Base-by-base conservation (phyloP, 2,888 invertebrate genomes). In the Ryuthela nishihirai region DNA sequence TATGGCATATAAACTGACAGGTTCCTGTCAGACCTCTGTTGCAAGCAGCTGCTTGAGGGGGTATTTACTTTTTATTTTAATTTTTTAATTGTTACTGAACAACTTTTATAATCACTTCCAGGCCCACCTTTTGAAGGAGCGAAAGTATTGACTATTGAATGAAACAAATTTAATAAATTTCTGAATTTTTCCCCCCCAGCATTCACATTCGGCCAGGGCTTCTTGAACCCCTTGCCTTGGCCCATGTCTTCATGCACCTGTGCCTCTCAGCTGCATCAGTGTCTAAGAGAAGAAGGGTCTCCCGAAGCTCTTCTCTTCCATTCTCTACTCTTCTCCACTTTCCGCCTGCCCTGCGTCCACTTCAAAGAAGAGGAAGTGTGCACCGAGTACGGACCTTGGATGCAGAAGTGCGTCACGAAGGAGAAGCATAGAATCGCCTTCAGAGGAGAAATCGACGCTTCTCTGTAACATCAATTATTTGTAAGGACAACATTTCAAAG, bases 171-270 rank as follows among this genome's bases (percentile, higher is more conserved):
- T n/a, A n/a, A n/a, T n/a, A n/a, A n/a, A n/a, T n/a, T 5, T 17
- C 18, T 12, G 4, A 9, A 6, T n/a, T 17, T 17, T 20, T 43
- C 21, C 3, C 2, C 34, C 34, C 12, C 21, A 43, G 43, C 32
- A 20, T 43, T 43, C 21, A 43, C 32, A 3, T 17, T 20, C 10
- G 32, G 32, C 2, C 43, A 32, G 18, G 32, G 21, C 21, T 20
- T 12, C 20, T 20, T 43, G 18, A 43, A 43, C 17, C 21, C 32
- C 17, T 17, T 43, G 3, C 43, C 43, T n/a, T 43, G 43, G 43
- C 32, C 43, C 10, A 43, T 43, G 2, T 3, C 43, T 3, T 43
- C 43, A 12, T 43, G 43, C 20, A 34, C 29, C 9, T 21, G 3
- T n/a, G 2, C 5, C 10, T n/a, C 12, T 21, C 29, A 7, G 21